These are phyloP conservation scores for Theristus sp. DNA, from an alignment of 2,888 invertebrate genomes.

Conservation along the genomic window DNA sequence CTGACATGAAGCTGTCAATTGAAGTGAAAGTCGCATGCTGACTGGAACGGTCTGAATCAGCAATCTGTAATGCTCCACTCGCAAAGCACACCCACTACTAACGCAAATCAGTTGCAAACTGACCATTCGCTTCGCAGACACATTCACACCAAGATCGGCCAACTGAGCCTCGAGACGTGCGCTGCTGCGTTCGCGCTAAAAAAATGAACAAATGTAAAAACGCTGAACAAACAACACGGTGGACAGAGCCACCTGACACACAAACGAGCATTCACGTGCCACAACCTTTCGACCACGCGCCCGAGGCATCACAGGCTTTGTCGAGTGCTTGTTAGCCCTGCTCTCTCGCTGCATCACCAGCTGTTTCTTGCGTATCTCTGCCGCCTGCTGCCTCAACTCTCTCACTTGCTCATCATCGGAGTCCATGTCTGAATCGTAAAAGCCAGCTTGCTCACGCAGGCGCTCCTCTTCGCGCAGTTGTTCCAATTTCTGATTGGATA, in stretches of 20 bases:
- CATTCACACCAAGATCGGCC: slow-evolving; percentile 73
- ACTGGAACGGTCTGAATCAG: too few relatives aligned
- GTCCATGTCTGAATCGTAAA: slow-evolving; percentile 68
- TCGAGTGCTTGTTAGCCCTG: slow-evolving; percentile 53
- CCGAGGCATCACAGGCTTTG: slow-evolving; percentile 30
- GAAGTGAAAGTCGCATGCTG: too few relatives aligned
- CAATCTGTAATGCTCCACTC: too few relatives aligned
- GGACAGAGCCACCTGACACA: neutral
- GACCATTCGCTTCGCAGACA: slow-evolving; percentile 38
- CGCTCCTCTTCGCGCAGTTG: slow-evolving; percentile 76
- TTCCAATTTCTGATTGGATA: slow-evolving; percentile 71
- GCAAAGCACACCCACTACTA: too few relatives aligned
- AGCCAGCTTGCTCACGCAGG: slow-evolving; percentile 58
- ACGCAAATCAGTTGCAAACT: too few relatives aligned
- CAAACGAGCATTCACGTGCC: too few relatives aligned
- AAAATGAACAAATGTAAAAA: too few relatives aligned
- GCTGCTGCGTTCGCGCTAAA: slow-evolving; percentile 47
- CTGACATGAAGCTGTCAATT: neutral
- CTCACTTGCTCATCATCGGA: slow-evolving; percentile 63
- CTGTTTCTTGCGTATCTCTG: slow-evolving; percentile 62
- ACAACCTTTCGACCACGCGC: neutral
- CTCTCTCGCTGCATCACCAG: slow-evolving; percentile 54
- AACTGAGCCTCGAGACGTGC: slow-evolving; percentile 54
- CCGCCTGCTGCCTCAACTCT: slow-evolving; percentile 26
- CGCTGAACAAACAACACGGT: slow-evolving; percentile 7